phyloP scores from a whole-genome alignment of 2,888 invertebrate species.

The Therioaphis trifolii region DNA sequence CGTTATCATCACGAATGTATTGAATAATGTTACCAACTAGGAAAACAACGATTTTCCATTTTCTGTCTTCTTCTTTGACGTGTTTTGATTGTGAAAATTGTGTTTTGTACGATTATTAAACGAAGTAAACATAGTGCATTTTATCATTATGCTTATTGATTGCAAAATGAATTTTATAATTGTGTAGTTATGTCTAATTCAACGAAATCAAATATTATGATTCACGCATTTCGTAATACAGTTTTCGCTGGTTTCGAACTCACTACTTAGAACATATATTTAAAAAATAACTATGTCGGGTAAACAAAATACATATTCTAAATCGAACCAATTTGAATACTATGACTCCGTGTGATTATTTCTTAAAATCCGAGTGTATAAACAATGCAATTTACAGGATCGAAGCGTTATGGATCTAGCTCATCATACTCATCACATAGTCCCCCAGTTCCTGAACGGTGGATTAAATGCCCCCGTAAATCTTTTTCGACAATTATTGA shows the following conservation, averaged over 20 bases:
- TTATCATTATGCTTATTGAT: not conserved
- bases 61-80: not conserved
- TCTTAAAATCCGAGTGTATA: not conserved
- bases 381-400: slow-evolving; percentile 33
- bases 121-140: not conserved
- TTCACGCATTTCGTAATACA: not conserved
- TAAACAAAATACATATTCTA: not conserved
- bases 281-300: slow-evolving; percentile 40
- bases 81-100: not conserved
- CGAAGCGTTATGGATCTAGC: slow-evolving; percentile 49
- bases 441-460: slow-evolving; percentile 81
- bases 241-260: not conserved
- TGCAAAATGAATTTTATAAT: not conserved
- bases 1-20: slow-evolving; percentile 22
- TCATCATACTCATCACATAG: slow-evolving; percentile 37
- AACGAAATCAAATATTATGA: slow-evolving; percentile 32
- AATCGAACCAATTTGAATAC: slow-evolving; percentile 16
- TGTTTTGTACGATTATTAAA: not conserved
- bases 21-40: not conserved
- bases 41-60: not conserved
- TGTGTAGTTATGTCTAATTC: not conserved
- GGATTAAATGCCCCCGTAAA: slow-evolving; percentile 90
- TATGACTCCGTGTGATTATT: not conserved
- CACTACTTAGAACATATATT: not conserved
- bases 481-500: slow-evolving; percentile 78